Evolutionary conservation across 2,888 invertebrate genomes (phyloP), one percentile per base, ranked within the genome.

Genomic region (Disparrhopalites patrizii): DNA sequence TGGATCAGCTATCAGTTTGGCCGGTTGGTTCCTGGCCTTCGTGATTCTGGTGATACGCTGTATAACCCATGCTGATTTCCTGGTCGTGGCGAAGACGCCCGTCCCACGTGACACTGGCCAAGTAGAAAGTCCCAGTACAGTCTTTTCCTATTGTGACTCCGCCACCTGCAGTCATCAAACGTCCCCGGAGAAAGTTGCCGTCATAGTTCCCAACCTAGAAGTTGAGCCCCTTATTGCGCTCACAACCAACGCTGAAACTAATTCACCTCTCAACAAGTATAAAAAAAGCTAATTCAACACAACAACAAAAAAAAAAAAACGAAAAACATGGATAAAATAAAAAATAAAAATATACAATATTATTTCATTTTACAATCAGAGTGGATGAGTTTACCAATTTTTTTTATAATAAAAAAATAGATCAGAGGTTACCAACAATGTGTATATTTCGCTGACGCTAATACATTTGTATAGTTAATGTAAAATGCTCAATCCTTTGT

Each of bases 31-130:
- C 1, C 57, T 72, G 62, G 74, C 72, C 18, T 71, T 72, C 36
- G 65, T 73, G 23, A 68, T 73, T n/a, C 58, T 74, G 8, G 31
- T 72, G 28, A 71, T 74, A 20, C 66, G 74, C 54, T 69, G 72
- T 28, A 68, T 73, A 8, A 70, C 71, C 8, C 74, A 74, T 55
- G 74, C 74, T 13, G 74, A 74, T 67, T 74, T 74, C 64, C 57
- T 56, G 18, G 57, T 68, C 5, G 28, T 68, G 13, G 30, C 56
- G 2, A 62, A 57, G n/a, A 33, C 30, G 1, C 28, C 51, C 18
- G 7, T 40, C 23, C 20, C 50, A 31, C 23, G 23, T 4, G 15
- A 13, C 4, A 52, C 54, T 7, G 65, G 27, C n/a, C 58, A 40
- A 52, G 52, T 33, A 31, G 63, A 38, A 10, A 65, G 52, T 51